These are phyloP conservation scores for Bugula neritina DNA, from an alignment of 2,888 invertebrate species.

Conservation along the genomic window DNA sequence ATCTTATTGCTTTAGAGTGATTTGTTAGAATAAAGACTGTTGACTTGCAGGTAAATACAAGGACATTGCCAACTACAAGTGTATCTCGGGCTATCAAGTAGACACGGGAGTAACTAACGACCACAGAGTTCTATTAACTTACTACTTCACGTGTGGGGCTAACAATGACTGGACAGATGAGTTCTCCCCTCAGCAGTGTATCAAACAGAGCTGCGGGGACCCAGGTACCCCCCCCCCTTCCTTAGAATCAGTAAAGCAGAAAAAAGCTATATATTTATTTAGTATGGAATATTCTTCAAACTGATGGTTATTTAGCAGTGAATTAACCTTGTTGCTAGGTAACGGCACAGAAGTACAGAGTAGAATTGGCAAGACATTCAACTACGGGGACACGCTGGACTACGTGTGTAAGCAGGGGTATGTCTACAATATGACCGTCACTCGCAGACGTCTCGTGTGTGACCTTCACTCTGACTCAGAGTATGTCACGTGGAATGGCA, in stretches of 20 bases:
- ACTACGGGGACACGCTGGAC: slow-evolving; percentile 16
- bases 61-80: not conserved
- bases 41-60: slow-evolving; percentile 16
- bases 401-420: slow-evolving; percentile 25
- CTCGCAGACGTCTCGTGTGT: slow-evolving; percentile 15
- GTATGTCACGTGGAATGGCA: slow-evolving; percentile 21
- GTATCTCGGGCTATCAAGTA: not conserved
- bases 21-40: no score
- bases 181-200: slow-evolving; percentile 8
- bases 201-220: slow-evolving; percentile 15
- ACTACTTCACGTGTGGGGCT: not conserved
- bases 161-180: slow-evolving; percentile 26
- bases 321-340: no score
- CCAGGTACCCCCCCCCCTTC: not conserved
- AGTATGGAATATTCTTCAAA: no score
- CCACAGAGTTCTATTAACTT: not conserved
- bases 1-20: no score
- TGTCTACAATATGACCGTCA: not conserved
- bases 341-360: slow-evolving; percentile 22
- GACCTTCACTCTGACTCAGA: not conserved
- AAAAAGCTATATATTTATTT: no score
- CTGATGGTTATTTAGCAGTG: no score
- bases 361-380: slow-evolving; percentile 22
- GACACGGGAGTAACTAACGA: not conserved
- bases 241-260: no score